Evolutionary conservation across 2,797 vertebrate species (phyloP).

Genomic region (Sebastes taczanowskii): DNA sequence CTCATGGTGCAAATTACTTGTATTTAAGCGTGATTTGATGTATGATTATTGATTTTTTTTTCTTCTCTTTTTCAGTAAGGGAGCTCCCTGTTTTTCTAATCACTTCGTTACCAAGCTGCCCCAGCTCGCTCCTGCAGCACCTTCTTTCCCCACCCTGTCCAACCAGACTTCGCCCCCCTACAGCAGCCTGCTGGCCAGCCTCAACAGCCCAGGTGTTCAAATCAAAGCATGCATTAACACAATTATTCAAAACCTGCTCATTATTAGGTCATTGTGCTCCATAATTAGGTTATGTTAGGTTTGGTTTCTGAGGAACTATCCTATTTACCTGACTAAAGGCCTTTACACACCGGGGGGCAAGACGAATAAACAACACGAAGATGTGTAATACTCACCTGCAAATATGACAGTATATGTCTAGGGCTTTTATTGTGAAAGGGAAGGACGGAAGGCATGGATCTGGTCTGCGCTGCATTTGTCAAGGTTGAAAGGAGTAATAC

Average conservation of each 20-base stretch:
- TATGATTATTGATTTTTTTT: not conserved
- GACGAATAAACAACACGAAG: not conserved
- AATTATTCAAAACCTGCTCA: not conserved
- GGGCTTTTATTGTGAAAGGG: too few relatives aligned
- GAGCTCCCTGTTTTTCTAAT: conserved; percentile 21
- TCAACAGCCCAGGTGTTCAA: conserved; percentile 72
- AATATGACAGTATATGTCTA: too few relatives aligned
- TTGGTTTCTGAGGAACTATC: not conserved
- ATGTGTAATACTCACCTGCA: too few relatives aligned
- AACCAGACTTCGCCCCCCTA: conserved; percentile 67
- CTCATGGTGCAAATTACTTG: not conserved
- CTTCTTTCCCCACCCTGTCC: conserved; percentile 57
- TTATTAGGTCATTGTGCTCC: not conserved
- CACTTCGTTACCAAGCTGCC: conserved; percentile 53
- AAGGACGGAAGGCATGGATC: too few relatives aligned
- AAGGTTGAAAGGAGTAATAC: too few relatives aligned
- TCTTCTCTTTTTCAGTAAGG: conserved; percentile 31
- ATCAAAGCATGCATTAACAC: not conserved
- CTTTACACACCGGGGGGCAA: too few relatives aligned
- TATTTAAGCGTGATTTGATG: not conserved
- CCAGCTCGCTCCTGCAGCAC: conserved; percentile 46
- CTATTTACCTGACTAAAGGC: too few relatives aligned
- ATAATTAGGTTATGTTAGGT: not conserved
- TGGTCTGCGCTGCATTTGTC: too few relatives aligned
- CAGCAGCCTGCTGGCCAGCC: conserved; percentile 65